phyloP scores from a whole-genome alignment of 2,888 invertebrate genomes.

The Melanostoma mellinum region DNA sequence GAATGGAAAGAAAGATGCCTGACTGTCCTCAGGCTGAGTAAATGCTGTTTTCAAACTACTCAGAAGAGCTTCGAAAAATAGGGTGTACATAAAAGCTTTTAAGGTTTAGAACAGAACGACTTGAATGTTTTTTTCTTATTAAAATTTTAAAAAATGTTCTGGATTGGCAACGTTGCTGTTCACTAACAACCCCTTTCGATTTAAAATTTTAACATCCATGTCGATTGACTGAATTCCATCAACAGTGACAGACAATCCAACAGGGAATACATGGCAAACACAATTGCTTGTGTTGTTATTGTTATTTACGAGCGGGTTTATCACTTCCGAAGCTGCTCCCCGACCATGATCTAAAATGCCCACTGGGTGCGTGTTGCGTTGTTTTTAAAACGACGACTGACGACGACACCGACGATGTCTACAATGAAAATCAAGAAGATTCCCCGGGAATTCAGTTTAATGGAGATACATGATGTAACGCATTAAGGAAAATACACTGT shows the following conservation, averaged over 20 bases:
- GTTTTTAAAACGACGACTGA: neutral
- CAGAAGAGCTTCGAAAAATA: too few relatives aligned
- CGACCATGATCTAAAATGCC: neutral
- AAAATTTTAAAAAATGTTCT: neutral
- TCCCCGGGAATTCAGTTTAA: constrained; percentile 60
- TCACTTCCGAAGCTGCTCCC: constrained; percentile 61
- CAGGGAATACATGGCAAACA: constrained; percentile 41
- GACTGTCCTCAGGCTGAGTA: too few relatives aligned
- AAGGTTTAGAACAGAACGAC: too few relatives aligned
- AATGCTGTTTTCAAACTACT: too few relatives aligned
- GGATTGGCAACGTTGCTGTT: neutral
- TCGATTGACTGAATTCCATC: constrained; percentile 72
- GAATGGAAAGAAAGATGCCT: too few relatives aligned
- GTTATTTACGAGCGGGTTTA: constrained; percentile 69
- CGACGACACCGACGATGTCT: neutral
- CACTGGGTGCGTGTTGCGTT: constrained; percentile 26
- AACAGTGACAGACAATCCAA: constrained; percentile 63
- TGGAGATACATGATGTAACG: constrained; percentile 69
- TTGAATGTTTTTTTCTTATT: too few relatives aligned
- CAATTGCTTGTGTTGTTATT: constrained; percentile 64
- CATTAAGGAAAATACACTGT: constrained; percentile 68
- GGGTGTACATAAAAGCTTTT: too few relatives aligned
- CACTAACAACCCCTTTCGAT: constrained; percentile 31
- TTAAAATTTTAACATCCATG: constrained; percentile 20
- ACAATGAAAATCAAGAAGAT: neutral